A percentile compares a stretch with the other conserved stretches of the same genome.
Evolutionary conservation across 2,797 vertebrate species (phyloP).

Genomic region (Falco biarmicus): DNA sequence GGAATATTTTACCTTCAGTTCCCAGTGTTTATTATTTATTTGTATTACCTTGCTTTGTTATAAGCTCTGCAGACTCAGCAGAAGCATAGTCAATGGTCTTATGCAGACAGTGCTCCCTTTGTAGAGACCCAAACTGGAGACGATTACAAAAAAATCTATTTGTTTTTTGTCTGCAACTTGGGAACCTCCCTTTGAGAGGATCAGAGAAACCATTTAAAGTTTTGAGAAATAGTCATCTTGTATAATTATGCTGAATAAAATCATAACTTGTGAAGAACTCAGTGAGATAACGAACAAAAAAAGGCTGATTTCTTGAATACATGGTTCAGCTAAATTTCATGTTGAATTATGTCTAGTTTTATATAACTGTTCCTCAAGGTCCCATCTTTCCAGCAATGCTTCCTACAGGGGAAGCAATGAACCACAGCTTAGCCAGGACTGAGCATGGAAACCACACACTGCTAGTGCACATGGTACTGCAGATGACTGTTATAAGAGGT

Average conservation of each 20-base stretch:
- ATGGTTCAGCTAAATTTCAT: background rate
- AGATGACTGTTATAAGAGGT: background rate
- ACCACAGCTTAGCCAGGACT: background rate
- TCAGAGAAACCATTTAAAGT: background rate
- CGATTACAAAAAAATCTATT: background rate
- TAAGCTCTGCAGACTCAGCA: slow-evolving; percentile 10
- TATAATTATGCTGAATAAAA: background rate
- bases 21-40: slow-evolving; percentile 37
- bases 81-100: background rate
- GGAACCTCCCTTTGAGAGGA: background rate
- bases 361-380: background rate
- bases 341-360: background rate
- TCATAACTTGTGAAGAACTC: background rate
- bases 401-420: background rate
- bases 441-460: background rate
- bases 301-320: background rate
- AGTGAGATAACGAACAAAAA: background rate
- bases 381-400: background rate
- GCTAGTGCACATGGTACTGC: background rate
- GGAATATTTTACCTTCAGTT: background rate
- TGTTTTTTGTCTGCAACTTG: background rate
- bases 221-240: background rate
- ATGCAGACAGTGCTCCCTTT: slow-evolving; percentile 24
- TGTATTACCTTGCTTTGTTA: slow-evolving; percentile 32
- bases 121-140: background rate